phyloP scores from a whole-genome alignment of 1,140 invertebrate species.

The Dendrolimus punctatus region DNA sequence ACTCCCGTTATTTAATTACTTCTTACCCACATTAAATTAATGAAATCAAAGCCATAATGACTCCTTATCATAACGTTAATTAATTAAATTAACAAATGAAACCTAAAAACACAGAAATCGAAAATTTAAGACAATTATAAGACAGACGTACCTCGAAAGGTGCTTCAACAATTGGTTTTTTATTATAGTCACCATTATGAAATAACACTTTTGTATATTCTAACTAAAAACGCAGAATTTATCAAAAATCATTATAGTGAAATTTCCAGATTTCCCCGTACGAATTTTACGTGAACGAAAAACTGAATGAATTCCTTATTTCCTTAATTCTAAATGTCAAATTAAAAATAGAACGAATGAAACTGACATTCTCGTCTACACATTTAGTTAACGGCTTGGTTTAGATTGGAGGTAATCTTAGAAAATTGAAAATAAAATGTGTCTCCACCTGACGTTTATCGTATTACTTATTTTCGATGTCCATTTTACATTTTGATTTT shows the following conservation, averaged over 20 bases:
- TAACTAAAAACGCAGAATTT: slow-evolving; percentile 16
- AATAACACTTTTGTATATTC: slow-evolving; percentile 10
- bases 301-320: slow-evolving; percentile 7
- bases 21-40: too few species aligned
- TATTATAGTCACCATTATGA: slow-evolving; percentile 20
- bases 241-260: slow-evolving; percentile 18
- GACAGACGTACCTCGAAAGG: slow-evolving; percentile 12
- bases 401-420: too few species aligned
- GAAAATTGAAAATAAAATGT: too few species aligned
- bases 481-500: neutral
- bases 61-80: neutral
- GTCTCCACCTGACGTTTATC: too few species aligned
- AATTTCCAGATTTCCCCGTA: slow-evolving; percentile 9
- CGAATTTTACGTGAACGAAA: slow-evolving; percentile 11
- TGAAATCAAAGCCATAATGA: too few species aligned
- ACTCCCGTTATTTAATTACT: too few species aligned
- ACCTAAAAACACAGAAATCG: neutral
- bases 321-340: slow-evolving; percentile 6
- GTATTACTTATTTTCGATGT: neutral
- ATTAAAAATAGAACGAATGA: neutral
- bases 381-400: too few species aligned
- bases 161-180: slow-evolving; percentile 21
- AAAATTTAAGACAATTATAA: neutral
- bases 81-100: neutral
- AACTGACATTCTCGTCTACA: slow-evolving; percentile 3